Base-by-base conservation (phyloP, 2,113 vertebrate genomes). In the Petrocephalus microphthalmus region DNA sequence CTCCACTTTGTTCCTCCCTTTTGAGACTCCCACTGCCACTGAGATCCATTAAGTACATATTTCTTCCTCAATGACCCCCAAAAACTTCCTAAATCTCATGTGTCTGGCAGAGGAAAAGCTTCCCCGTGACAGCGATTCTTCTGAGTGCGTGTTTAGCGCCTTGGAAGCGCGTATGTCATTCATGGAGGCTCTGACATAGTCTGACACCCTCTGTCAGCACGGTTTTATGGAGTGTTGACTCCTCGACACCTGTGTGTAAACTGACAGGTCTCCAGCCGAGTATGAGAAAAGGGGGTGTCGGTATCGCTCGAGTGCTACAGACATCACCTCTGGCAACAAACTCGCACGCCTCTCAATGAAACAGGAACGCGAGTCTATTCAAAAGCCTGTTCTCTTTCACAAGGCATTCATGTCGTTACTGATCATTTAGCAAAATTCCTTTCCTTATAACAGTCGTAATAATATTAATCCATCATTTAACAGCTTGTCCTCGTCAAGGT, bases 41-140 rank as follows among this genome's bases (percentile, higher is more conserved):
- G 54, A 45, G 71, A 81, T 82, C 51, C 87, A 88, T 88, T 88
- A 81, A 78, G 67, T 53, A 88, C 87, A 81, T 81, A 88, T 88
- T 88, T 88, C 87, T 54, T 88, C 17, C 29, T 81, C 71, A 81
- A 81, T 81, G 71, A 20, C 33, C n/a, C 60, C 67, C 86, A 87
- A 25, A 87, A 87, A 78, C 37, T 87, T 51, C 64, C 86, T 71
- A 87, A 87, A 87, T 87, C 45, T 87, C 42, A 49, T 87, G n/a
- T 52, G 47, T 87, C 64, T 74, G 86, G 29, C 64, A 33, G 86
- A 87, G 57, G 47, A 45, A 74, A 71, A 67, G 22, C 37, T 42
- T 87, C 13, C 37, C 47, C 15, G 25, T 74, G 86, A 87, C 86
- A 87, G 86, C 7, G 20, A n/a, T 51, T 74, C 86, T 71, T 52